phyloP scores from a whole-genome alignment of 2,888 invertebrate species.

The Zelleria hepariella region DNA sequence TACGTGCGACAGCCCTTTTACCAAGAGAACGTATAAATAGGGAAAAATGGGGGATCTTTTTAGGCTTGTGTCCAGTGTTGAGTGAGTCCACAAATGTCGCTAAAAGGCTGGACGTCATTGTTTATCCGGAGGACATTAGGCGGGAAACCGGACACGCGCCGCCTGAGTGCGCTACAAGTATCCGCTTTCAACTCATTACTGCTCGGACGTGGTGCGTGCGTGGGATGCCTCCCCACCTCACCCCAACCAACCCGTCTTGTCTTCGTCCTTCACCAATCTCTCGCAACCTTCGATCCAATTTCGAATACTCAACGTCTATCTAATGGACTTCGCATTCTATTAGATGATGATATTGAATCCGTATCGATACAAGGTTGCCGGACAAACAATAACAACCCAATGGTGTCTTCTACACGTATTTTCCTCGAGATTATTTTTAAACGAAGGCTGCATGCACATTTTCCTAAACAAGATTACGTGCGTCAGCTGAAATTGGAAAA shows the following conservation, averaged over 20 bases:
- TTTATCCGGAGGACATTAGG: slow-evolving; percentile 72
- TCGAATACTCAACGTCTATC: slow-evolving; percentile 58
- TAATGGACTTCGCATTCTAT: slow-evolving; percentile 53
- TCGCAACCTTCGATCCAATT: slow-evolving; percentile 68
- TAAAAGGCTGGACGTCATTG: slow-evolving; percentile 73
- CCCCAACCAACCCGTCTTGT: slow-evolving; percentile 30
- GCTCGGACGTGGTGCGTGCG: slow-evolving; percentile 69
- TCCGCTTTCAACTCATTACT: slow-evolving; percentile 73
- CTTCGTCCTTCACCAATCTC: slow-evolving; percentile 65
- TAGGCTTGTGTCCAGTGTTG: slow-evolving; percentile 68
- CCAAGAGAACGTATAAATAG: slow-evolving; percentile 33
- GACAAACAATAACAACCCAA: slow-evolving; percentile 4
- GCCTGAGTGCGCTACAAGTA: slow-evolving; percentile 72
- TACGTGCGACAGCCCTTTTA: neutral
- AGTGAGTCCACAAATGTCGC: slow-evolving; percentile 72
- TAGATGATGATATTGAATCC: slow-evolving; percentile 27
- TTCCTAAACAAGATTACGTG: slow-evolving; percentile 6
- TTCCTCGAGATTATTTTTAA: neutral
- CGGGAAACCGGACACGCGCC: slow-evolving; percentile 72
- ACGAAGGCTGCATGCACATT: neutral
- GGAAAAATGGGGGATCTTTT: slow-evolving; percentile 62
- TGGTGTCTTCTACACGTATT: neutral
- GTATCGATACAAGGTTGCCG: neutral
- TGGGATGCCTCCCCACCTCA: slow-evolving; percentile 24
- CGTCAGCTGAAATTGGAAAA: slow-evolving; percentile 60